These are phyloP conservation scores for Anguilla japonica DNA, from an alignment of 2,113 vertebrate species.

Conservation along the genomic window DNA sequence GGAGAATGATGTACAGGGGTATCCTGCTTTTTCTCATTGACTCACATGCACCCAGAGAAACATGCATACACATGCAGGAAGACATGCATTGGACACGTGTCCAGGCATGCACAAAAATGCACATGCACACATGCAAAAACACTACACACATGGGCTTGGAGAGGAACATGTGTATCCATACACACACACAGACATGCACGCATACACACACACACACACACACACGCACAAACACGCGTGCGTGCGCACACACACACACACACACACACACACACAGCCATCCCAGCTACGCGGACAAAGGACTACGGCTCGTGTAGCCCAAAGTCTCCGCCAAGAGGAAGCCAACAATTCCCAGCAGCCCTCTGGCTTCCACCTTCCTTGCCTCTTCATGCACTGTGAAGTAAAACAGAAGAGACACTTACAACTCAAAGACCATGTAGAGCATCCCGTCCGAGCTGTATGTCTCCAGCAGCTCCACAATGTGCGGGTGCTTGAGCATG, in stretches of 20 bases:
- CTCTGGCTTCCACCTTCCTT: neutral
- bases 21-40: neutral
- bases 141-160: neutral
- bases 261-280: neutral
- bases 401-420: slow-evolving; percentile 65
- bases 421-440: slow-evolving; percentile 88
- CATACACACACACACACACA: too few relatives aligned
- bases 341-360: neutral
- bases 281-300: neutral
- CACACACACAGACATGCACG: neutral
- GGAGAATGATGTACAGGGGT: too few relatives aligned
- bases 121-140: too few relatives aligned
- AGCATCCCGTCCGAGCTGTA: slow-evolving; percentile 96
- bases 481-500: slow-evolving; percentile 99
- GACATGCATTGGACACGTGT: too few relatives aligned
- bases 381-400: neutral
- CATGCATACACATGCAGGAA: neutral
- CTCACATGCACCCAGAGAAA: neutral
- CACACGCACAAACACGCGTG: too few relatives aligned
- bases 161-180: neutral
- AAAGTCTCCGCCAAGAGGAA: neutral
- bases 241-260: too few relatives aligned
- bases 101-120: too few relatives aligned
- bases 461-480: slow-evolving; percentile 93
- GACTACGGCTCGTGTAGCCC: neutral